A percentile compares a stretch with the other conserved stretches of the same genome.
Evolutionary conservation across 2,888 invertebrate genomes (phyloP).

Genomic region (Cerastis rubricosa): DNA sequence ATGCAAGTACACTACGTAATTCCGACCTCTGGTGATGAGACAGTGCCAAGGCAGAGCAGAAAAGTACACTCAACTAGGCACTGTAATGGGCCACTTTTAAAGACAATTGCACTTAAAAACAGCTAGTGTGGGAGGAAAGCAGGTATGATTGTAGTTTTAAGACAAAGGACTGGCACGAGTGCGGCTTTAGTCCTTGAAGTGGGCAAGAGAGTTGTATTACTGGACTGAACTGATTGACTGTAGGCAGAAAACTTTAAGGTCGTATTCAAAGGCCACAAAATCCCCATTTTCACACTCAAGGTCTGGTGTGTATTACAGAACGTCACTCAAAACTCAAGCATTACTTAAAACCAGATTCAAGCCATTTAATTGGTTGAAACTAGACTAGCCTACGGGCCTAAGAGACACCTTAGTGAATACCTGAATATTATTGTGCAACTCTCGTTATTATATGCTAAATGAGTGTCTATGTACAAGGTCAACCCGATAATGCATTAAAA

Average conservation of each 20-base stretch:
- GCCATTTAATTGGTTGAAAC: not conserved
- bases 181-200: not conserved
- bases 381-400: not conserved
- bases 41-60: not conserved
- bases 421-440: not conserved
- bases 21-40: too few relatives aligned
- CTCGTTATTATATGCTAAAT: not conserved
- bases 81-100: not conserved
- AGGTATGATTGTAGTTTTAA: not conserved
- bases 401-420: not conserved
- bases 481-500: too few relatives aligned
- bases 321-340: not conserved
- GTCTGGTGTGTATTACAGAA: not conserved
- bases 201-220: not conserved
- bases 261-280: not conserved
- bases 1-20: too few relatives aligned
- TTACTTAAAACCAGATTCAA: not conserved
- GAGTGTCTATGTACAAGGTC: too few relatives aligned
- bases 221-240: not conserved
- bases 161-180: not conserved
- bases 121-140: constrained; percentile 21
- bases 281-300: not conserved
- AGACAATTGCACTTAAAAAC: constrained; percentile 8
- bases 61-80: not conserved
- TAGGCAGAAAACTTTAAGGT: not conserved